These are phyloP conservation scores for Aphelenchoides avenae DNA, from an alignment of 1,140 invertebrate species.

Conservation along the genomic window DNA sequence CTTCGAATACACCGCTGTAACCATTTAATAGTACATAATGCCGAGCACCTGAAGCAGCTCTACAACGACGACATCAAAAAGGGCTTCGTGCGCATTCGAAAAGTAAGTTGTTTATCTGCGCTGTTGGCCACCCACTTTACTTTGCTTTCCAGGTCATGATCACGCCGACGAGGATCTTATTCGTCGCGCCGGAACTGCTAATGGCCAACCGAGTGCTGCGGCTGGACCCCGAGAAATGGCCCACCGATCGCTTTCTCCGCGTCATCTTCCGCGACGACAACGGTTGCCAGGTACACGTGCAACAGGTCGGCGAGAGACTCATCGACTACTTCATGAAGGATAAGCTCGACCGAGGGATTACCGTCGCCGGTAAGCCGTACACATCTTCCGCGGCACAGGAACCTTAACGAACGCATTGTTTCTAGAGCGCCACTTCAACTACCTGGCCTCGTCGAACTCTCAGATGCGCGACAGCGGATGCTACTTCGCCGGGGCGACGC, in stretches of 20 bases:
- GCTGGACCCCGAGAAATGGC: conserved; percentile 28
- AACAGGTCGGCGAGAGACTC: conserved; percentile 17
- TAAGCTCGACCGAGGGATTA: conserved; percentile 20
- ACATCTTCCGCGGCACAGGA: too few relatives aligned
- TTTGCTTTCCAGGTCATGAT: conserved; percentile 37
- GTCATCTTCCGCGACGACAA: conserved; percentile 40
- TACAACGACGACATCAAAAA: conserved; percentile 23
- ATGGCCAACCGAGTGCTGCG: conserved; percentile 37
- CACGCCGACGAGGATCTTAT: conserved; percentile 38
- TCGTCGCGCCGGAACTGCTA: conserved; percentile 34
- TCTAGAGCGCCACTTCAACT: conserved; percentile 41
- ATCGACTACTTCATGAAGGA: conserved; percentile 32
- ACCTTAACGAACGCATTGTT: too few relatives aligned
- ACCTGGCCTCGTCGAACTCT: conserved; percentile 47
- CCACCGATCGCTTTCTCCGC: conserved; percentile 30
- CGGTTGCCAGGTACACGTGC: conserved; percentile 10
- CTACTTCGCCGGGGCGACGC: conserved; percentile 39
- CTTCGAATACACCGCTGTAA: too few relatives aligned
- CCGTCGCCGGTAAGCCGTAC: too few relatives aligned
- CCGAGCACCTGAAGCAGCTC: conserved; percentile 17
- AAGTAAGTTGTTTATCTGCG: conserved; percentile 4
- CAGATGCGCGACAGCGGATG: conserved; percentile 50
- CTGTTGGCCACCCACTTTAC: conserved; percentile 14
- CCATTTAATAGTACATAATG: too few relatives aligned
- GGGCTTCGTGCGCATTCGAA: conserved; percentile 38